These are phyloP conservation scores for Pterocles gutturalis DNA, from an alignment of 2,113 vertebrate species.

Conservation along the genomic window DNA sequence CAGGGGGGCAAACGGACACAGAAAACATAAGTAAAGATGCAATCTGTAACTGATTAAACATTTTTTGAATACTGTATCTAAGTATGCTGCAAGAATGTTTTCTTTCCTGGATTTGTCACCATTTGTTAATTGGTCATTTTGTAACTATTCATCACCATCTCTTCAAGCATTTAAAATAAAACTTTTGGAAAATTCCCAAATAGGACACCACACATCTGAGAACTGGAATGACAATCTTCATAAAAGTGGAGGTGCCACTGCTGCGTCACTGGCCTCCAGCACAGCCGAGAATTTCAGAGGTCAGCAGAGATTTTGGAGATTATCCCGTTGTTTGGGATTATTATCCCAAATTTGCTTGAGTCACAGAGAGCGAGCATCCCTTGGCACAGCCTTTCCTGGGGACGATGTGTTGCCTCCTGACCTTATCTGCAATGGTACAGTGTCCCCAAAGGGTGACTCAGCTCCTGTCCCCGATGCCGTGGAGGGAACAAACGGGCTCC, in stretches of 20 bases:
- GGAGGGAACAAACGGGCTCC: not conserved
- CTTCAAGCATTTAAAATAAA: not conserved
- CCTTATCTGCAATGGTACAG: not conserved
- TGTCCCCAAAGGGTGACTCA: not conserved
- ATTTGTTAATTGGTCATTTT: no score
- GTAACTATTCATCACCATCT: no score
- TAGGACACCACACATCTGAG: not conserved
- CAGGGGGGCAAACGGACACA: not conserved
- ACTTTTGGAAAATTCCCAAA: constrained; percentile 50
- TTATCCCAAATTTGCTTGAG: not conserved
- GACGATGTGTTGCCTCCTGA: not conserved
- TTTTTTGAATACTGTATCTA: not conserved
- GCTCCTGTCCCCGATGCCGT: not conserved
- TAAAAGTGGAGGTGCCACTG: not conserved
- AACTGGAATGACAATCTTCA: not conserved
- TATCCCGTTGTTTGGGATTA: not conserved
- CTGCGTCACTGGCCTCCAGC: not conserved
- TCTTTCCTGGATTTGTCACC: constrained; percentile 33
- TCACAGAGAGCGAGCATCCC: not conserved
- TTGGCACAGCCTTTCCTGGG: not conserved
- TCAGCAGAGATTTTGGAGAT: not conserved
- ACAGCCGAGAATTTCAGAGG: not conserved
- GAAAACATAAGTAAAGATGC: not conserved
- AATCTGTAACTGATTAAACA: not conserved
- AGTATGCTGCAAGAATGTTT: not conserved